phyloP scores from a whole-genome alignment of 2,113 vertebrate species.

The Barbus barbus region DNA sequence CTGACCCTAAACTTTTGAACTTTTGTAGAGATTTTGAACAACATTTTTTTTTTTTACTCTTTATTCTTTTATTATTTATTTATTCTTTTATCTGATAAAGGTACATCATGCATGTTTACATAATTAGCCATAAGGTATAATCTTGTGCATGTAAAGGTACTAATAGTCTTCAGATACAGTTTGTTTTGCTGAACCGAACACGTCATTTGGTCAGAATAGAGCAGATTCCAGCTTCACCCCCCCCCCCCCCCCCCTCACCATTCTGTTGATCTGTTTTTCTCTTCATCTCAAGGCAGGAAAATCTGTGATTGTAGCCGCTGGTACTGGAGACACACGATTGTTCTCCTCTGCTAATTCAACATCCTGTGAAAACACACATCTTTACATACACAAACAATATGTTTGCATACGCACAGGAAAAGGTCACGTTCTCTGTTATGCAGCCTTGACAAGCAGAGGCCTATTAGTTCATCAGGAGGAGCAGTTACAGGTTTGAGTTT shows the following conservation, averaged over 20 bases:
- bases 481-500: neutral
- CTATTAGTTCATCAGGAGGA: slow-evolving; percentile 20
- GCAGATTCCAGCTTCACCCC: too few relatives aligned
- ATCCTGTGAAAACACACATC: slow-evolving; percentile 29
- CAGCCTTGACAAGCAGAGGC: slow-evolving; percentile 1
- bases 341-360: slow-evolving; percentile 16
- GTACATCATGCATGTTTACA: neutral
- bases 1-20: neutral
- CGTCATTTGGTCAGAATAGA: neutral
- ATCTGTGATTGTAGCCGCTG: neutral
- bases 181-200: neutral
- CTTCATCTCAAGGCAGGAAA: neutral
- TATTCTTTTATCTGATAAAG: neutral
- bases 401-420: slow-evolving; percentile 27
- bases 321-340: neutral
- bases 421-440: slow-evolving; percentile 38
- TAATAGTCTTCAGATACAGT: neutral
- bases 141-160: neutral
- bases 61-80: too few relatives aligned
- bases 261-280: slow-evolving; percentile 2
- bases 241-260: too few relatives aligned
- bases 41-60: too few relatives aligned
- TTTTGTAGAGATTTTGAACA: neutral
- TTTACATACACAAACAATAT: slow-evolving; percentile 28
- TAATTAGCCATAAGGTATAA: too few relatives aligned